Base-by-base conservation (phyloP, 2,113 vertebrate genomes). In the Heteronetta atricapilla region DNA sequence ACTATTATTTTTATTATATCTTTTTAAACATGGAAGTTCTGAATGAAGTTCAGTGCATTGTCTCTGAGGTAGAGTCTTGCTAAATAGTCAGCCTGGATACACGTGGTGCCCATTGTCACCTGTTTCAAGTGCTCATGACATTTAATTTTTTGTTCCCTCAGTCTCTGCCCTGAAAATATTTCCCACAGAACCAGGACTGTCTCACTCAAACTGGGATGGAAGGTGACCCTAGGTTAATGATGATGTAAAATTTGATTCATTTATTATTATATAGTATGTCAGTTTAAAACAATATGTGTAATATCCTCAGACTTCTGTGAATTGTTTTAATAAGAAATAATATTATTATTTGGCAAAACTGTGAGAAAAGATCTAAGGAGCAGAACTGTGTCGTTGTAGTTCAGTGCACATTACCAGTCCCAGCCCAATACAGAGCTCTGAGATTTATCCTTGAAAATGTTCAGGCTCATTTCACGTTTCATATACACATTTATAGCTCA, bases 41-140 rank as follows among this genome's bases (percentile, higher is more conserved):
- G 50, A 79, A 66, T 15, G 23, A 87, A 68, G 33, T 67, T 84
- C 38, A n/a, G 36, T 48, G 44, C 66, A 11, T 26, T 55, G 14
- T 46, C 26, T 90, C 68, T 60, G 36, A 82, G 58, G 8, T 6
- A 52, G 3, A 22, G 11, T 48, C 58, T 92, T 29, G 33, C 26
- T 62, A 64, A 60, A 33, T 5, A 69, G 6, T 0, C 3, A 76
- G 26, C 4, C 33, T 53, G 25, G 13, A 11, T 67, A 64, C 55
- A 29, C 0, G 0, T 29, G 69, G 17, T 72, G 9, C 42, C 34
- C 25, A 18, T 25, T 53, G 15, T 29, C 21, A 17, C 16, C 38
- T 28, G 8, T 70, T 90, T 74, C 56, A 60, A 20, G 40, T n/a
- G 8, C 62, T 74, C 53, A 12, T 48, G 53, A 15, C 5, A 31